Percentiles rank a stretch among this genome's conserved stretches.
phyloP scores from a whole-genome alignment of 2,888 invertebrate species.

The Slavum lentiscoides region DNA sequence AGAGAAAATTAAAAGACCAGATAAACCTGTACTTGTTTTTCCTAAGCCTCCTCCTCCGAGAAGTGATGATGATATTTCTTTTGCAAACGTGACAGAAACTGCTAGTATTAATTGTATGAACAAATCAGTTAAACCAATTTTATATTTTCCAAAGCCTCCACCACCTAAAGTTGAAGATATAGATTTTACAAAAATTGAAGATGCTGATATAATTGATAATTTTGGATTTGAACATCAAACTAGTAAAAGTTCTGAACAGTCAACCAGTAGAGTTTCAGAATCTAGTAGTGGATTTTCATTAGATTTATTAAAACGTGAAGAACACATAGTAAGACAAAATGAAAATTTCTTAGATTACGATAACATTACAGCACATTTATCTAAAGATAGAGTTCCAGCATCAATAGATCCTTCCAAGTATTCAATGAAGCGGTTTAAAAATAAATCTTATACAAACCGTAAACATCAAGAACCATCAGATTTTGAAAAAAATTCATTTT shows the following conservation, averaged over 20 bases:
- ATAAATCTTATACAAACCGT: slow-evolving; percentile 18
- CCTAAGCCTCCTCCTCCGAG: slow-evolving; percentile 34
- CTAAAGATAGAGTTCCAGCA: slow-evolving; percentile 16
- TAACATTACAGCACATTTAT: slow-evolving; percentile 22
- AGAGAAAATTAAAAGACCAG: slow-evolving; percentile 38
- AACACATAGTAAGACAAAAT: slow-evolving; percentile 9
- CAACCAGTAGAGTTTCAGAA: slow-evolving; percentile 14
- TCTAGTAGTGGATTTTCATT: slow-evolving; percentile 24
- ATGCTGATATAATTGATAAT: slow-evolving; percentile 56
- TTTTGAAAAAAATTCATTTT: slow-evolving; percentile 49
- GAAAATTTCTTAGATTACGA: slow-evolving; percentile 25
- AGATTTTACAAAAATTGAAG: slow-evolving; percentile 55
- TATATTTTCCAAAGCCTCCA: slow-evolving; percentile 35
- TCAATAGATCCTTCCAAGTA: slow-evolving; percentile 22
- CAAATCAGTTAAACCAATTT: slow-evolving; percentile 36
- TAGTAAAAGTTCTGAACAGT: neutral
- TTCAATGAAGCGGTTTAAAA: neutral
- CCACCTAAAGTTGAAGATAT: slow-evolving; percentile 10
- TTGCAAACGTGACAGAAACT: neutral
- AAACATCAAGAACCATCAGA: slow-evolving; percentile 30
- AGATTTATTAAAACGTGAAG: slow-evolving; percentile 24
- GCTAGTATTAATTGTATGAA: slow-evolving; percentile 1
- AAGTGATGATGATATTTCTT: slow-evolving; percentile 29
- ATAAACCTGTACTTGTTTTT: slow-evolving; percentile 40
- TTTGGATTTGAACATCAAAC: slow-evolving; percentile 19